phyloP scores from a whole-genome alignment of 2,113 vertebrate genomes.

The Butorides virescens region DNA sequence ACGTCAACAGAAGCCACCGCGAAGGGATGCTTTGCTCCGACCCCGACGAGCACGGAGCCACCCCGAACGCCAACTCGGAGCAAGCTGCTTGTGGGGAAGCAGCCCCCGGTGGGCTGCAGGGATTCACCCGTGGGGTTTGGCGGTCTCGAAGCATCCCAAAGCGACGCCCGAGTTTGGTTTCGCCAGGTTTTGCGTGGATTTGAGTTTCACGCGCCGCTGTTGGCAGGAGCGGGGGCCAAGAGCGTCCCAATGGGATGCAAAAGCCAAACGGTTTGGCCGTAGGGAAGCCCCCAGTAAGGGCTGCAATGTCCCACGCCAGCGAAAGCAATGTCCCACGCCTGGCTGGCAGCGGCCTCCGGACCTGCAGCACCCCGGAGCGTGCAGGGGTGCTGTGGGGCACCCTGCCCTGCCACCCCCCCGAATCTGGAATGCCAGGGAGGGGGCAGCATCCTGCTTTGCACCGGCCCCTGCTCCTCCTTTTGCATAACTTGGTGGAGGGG shows the following conservation, averaged over 20 bases:
- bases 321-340: background rate
- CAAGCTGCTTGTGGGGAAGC: background rate
- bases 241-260: background rate
- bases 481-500: background rate
- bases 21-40: background rate
- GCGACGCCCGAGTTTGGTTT: fast-evolving
- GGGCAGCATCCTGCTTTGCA: background rate
- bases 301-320: background rate
- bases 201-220: fast-evolving
- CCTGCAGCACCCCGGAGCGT: background rate
- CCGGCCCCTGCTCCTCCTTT: background rate
- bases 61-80: fast-evolving
- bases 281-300: background rate
- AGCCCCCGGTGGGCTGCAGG: background rate
- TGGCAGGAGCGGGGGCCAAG: background rate
- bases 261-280: background rate
- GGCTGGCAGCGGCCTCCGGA: background rate
- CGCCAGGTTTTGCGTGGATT: fast-evolving
- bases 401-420: too few relatives aligned
- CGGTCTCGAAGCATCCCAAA: background rate
- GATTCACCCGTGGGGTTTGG: background rate
- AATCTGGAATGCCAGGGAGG: background rate
- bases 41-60: fast-evolving
- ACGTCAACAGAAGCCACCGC: fast-evolving
- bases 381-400: background rate